Evolutionary conservation across 2,797 vertebrate genomes (phyloP).

Genomic region (Microctenopoma steveboyesi): DNA sequence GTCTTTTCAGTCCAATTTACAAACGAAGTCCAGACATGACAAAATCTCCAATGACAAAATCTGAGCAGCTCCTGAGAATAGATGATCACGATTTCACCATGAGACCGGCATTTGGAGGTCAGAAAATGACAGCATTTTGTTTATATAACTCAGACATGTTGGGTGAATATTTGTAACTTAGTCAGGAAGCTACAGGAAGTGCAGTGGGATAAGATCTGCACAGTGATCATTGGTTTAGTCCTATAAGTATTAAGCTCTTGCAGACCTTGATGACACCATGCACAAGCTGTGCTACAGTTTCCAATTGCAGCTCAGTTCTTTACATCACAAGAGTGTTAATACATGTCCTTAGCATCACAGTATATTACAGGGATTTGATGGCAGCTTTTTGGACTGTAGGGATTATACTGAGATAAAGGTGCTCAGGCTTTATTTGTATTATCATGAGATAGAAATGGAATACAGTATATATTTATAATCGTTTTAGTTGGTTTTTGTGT

Average conservation of each 20-base stretch:
- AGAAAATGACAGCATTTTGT: constrained; percentile 28
- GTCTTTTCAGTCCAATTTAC: constrained; percentile 86
- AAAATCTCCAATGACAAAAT: constrained; percentile 93
- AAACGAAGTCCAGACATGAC: constrained; percentile 96
- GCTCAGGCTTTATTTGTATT: constrained; percentile 50
- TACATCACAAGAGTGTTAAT: constrained; percentile 44
- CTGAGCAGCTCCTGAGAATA: constrained; percentile 96
- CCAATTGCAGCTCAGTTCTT: constrained; percentile 39
- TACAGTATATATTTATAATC: constrained; percentile 24
- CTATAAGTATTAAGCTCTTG: constrained; percentile 51
- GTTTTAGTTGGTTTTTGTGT: constrained; percentile 18
- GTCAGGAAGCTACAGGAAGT: constrained; percentile 5
- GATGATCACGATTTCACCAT: constrained; percentile 98
- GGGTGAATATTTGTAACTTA: background rate
- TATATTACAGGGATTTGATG: constrained; percentile 61
- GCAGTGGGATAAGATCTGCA: constrained; percentile 19
- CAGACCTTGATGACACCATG: constrained; percentile 45
- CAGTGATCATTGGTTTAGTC: constrained; percentile 19
- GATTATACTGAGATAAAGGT: constrained; percentile 64
- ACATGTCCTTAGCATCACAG: constrained; percentile 40
- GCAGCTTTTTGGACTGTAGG: constrained; percentile 44
- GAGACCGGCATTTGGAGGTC: constrained; percentile 98
- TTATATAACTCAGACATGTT: background rate
- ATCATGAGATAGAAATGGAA: constrained; percentile 4
- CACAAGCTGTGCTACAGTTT: constrained; percentile 48